Conservation (phyloP, 2,113 vertebrate genomes). For the Grammomys surdaster region DNA sequence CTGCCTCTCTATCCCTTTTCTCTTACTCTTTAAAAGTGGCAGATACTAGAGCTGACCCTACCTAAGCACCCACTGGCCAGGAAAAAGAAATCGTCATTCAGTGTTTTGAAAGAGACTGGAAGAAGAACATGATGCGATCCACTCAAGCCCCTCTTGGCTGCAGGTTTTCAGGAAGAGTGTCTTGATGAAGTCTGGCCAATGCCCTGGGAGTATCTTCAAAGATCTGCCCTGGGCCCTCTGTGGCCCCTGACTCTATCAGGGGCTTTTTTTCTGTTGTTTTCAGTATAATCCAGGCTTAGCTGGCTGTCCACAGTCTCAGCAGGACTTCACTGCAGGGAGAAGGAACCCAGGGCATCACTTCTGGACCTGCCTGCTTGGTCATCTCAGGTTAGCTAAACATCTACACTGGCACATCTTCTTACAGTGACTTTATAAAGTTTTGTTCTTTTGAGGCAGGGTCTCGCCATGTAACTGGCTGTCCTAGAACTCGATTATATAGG, state of each 20-base stretch:
- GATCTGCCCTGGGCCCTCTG: not conserved
- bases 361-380: not conserved
- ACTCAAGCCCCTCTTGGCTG: not conserved
- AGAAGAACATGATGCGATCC: not conserved
- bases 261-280: not conserved
- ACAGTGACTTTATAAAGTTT: not conserved
- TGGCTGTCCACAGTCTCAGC: not conserved
- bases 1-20: not conserved
- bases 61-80: not conserved
- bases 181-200: slow-evolving; percentile 11
- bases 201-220: not conserved
- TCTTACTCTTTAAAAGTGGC: slow-evolving; percentile 28
- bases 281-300: not conserved
- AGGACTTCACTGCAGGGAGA: not conserved
- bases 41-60: not conserved
- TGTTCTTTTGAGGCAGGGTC: not conserved
- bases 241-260: not conserved
- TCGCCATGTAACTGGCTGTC: not conserved
- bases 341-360: not conserved
- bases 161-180: slow-evolving; percentile 8
- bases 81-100: slow-evolving; percentile 52
- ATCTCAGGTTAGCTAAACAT: not conserved
- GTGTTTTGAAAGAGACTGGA: slow-evolving; percentile 45
- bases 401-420: not conserved
- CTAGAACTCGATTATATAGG: not conserved